Percentiles rank a stretch among this genome's conserved stretches.
phyloP scores from a whole-genome alignment of 2,888 invertebrate species.

The Acleris emargana region DNA sequence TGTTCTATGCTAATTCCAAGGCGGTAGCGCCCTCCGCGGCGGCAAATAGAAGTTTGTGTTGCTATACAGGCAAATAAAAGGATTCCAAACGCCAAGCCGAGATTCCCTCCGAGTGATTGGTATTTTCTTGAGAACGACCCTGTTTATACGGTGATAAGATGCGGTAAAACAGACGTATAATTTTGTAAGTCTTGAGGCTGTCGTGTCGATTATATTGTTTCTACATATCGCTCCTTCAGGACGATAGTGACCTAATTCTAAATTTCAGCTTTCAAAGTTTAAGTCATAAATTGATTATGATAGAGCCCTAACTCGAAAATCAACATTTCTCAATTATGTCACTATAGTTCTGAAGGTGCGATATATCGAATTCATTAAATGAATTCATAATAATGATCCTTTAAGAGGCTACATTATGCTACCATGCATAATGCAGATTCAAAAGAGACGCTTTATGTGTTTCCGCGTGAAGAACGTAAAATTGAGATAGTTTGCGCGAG shows the following conservation, averaged over 20 bases:
- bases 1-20: constrained; percentile 14
- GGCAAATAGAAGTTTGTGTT: background rate
- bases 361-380: background rate
- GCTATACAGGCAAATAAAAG: constrained; percentile 25
- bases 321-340: too few species aligned
- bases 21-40: constrained; percentile 5
- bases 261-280: too few species aligned
- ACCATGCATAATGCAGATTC: too few species aligned
- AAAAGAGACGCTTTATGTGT: too few species aligned
- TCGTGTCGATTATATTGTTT: too few species aligned
- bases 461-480: too few species aligned
- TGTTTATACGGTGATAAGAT: constrained; percentile 32
- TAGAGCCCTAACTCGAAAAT: too few species aligned
- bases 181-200: constrained; percentile 20
- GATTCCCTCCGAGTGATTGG: constrained; percentile 33
- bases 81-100: constrained; percentile 22
- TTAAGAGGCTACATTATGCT: background rate
- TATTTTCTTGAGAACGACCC: constrained; percentile 25
- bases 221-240: too few species aligned
- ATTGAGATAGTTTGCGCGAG: too few species aligned
- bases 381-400: background rate
- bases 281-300: too few species aligned
- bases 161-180: constrained; percentile 28
- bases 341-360: too few species aligned
- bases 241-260: too few species aligned